phyloP scores from a whole-genome alignment of 1,140 invertebrate genomes.

The Physella acuta region DNA sequence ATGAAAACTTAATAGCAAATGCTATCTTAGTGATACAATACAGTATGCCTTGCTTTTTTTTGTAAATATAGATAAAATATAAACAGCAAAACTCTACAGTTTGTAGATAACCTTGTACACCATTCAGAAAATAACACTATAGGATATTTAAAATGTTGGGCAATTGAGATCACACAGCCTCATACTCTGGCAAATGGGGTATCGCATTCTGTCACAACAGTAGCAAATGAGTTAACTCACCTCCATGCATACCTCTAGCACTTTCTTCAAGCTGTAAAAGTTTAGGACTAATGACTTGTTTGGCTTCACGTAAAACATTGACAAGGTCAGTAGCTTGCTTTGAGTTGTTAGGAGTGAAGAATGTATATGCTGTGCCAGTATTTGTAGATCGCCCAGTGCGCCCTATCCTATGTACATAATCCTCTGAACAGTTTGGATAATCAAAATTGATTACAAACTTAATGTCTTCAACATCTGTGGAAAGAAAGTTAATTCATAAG shows the following conservation, averaged over 20 bases:
- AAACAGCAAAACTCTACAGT: background rate
- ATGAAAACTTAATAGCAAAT: too few species aligned
- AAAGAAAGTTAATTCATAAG: too few species aligned
- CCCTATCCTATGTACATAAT: slow-evolving; percentile 98
- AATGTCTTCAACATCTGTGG: slow-evolving; percentile 98
- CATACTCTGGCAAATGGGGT: background rate
- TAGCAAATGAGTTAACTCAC: slow-evolving; percentile 28
- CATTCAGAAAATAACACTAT: background rate
- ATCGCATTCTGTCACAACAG: background rate
- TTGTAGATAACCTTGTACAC: background rate
- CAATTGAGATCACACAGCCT: background rate
- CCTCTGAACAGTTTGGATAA: slow-evolving; percentile 96
- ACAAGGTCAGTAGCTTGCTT: slow-evolving; percentile 90
- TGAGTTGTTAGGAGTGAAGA: slow-evolving; percentile 89
- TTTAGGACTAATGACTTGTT: slow-evolving; percentile 75
- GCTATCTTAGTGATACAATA: too few species aligned
- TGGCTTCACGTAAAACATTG: slow-evolving; percentile 87
- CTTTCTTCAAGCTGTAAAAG: slow-evolving; percentile 49
- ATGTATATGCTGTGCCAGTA: slow-evolving; percentile 96
- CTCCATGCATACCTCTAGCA: slow-evolving; percentile 37
- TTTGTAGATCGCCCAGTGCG: slow-evolving; percentile 89
- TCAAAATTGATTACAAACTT: slow-evolving; percentile 99
- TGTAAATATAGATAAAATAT: background rate
- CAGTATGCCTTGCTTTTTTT: background rate
- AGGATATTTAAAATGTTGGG: background rate